Percentiles rank a stretch among this genome's conserved stretches.
These are phyloP conservation scores for Germaria angustata DNA, from an alignment of 2,888 invertebrate genomes.

Conservation along the genomic window DNA sequence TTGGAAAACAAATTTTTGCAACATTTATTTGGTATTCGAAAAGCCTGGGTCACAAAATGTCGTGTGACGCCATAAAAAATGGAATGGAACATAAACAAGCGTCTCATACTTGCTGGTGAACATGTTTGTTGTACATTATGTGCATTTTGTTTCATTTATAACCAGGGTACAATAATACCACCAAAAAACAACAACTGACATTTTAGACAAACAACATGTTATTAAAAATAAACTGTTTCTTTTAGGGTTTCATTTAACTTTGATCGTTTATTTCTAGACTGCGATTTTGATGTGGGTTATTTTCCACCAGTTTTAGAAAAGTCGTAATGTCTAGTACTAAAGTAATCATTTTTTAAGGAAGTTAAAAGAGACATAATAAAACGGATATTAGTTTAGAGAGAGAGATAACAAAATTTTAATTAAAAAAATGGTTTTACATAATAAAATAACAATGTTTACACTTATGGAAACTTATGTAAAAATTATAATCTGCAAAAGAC, in stretches of 20 bases:
- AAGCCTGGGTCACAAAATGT: constrained; percentile 59
- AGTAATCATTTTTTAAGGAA: neutral
- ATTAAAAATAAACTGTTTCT: constrained; percentile 28
- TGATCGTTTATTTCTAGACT: neutral
- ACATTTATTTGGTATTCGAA: constrained; percentile 15
- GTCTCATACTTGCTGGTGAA: neutral
- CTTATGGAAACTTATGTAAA: too few relatives aligned
- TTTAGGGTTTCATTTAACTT: neutral
- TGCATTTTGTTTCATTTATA: constrained; percentile 64
- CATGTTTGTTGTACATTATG: constrained; percentile 22
- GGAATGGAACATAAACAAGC: neutral
- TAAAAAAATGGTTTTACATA: too few relatives aligned
- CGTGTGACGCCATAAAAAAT: constrained; percentile 64
- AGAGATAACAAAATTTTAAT: too few relatives aligned
- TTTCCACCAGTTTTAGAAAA: neutral
- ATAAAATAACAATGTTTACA: too few relatives aligned
- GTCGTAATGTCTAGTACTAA: neutral
- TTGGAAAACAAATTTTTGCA: neutral
- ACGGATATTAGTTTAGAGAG: too few relatives aligned
- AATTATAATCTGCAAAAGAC: too few relatives aligned
- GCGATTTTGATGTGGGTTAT: constrained; percentile 1
- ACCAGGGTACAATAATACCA: constrained; percentile 48
- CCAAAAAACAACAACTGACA: constrained; percentile 4
- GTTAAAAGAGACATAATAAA: neutral
- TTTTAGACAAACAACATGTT: constrained; percentile 28